phyloP scores from a whole-genome alignment of 2,113 vertebrate genomes.

The Hypomesus transpacificus region DNA sequence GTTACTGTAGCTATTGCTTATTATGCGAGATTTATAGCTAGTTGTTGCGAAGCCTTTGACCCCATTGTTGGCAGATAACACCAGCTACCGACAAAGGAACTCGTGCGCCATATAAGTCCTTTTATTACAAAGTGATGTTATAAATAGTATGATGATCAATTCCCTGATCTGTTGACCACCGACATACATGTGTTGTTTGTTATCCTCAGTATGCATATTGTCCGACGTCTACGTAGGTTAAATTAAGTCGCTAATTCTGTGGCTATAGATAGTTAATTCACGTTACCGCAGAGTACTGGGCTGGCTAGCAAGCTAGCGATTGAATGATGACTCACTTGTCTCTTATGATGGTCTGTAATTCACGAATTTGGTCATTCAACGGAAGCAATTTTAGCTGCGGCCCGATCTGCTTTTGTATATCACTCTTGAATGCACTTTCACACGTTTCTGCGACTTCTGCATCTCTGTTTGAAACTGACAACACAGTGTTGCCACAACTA shows the following conservation, averaged over 20 bases:
- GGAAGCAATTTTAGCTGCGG: slow-evolving; percentile 84
- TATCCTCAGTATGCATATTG: not conserved
- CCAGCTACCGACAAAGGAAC: no score
- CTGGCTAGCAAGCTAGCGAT: no score
- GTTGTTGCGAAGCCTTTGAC: no score
- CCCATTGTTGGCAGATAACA: no score
- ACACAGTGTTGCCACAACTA: slow-evolving; percentile 30
- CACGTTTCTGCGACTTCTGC: slow-evolving; percentile 26
- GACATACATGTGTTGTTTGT: not conserved
- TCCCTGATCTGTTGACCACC: not conserved
- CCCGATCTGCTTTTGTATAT: slow-evolving; percentile 55
- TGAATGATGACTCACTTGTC: slow-evolving; percentile 74
- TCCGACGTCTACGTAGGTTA: no score
- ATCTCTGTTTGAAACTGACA: not conserved
- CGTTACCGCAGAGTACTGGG: no score
- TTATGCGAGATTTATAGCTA: no score
- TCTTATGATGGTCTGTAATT: slow-evolving; percentile 89
- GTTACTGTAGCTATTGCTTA: no score
- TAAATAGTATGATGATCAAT: slow-evolving; percentile 4
- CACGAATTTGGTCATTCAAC: slow-evolving; percentile 91
- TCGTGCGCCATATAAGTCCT: not conserved
- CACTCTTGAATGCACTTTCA: slow-evolving; percentile 26
- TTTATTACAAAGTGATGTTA: not conserved
- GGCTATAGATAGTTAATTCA: no score
- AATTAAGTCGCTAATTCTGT: no score